Percentiles rank a stretch among this genome's conserved stretches.
Conservation (phyloP, 2,888 invertebrate genomes). For the Torymus aiolomorphi region DNA sequence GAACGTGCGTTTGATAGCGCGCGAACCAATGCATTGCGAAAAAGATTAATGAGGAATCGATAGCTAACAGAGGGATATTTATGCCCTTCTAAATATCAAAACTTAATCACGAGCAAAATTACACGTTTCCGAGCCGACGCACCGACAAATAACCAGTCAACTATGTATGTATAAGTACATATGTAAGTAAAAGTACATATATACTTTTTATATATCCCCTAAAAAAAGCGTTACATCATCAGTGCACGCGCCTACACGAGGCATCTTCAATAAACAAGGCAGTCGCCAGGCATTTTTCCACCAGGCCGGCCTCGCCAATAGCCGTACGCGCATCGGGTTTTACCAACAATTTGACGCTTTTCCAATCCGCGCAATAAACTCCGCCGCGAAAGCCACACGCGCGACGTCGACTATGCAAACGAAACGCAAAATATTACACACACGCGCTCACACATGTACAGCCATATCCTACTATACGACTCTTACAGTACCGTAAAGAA, state of each 20-base stretch:
- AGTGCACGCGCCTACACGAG: too few species aligned
- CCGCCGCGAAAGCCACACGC: background rate
- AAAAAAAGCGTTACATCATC: too few species aligned
- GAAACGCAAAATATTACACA: background rate
- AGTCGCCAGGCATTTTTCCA: too few species aligned
- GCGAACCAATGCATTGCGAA: background rate
- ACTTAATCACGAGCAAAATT: too few species aligned
- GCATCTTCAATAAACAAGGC: too few species aligned
- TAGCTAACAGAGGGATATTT: background rate
- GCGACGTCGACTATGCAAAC: background rate
- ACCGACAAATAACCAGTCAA: too few species aligned
- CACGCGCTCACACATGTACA: slow-evolving; percentile 1
- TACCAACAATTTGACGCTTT: slow-evolving; percentile 16
- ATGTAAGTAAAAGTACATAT: too few species aligned
- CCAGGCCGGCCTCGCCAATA: too few species aligned
- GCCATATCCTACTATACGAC: slow-evolving; percentile 20
- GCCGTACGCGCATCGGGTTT: background rate
- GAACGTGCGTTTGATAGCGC: background rate
- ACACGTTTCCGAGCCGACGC: too few species aligned
- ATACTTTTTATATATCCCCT: too few species aligned
- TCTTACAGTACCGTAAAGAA: slow-evolving; percentile 19
- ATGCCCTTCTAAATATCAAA: too few species aligned
- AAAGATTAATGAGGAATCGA: slow-evolving; percentile 15
- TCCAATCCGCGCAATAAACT: slow-evolving; percentile 13
- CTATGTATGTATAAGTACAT: too few species aligned